phyloP scores from a whole-genome alignment of 2,113 vertebrate genomes.

The Hippocampus zosterae region DNA sequence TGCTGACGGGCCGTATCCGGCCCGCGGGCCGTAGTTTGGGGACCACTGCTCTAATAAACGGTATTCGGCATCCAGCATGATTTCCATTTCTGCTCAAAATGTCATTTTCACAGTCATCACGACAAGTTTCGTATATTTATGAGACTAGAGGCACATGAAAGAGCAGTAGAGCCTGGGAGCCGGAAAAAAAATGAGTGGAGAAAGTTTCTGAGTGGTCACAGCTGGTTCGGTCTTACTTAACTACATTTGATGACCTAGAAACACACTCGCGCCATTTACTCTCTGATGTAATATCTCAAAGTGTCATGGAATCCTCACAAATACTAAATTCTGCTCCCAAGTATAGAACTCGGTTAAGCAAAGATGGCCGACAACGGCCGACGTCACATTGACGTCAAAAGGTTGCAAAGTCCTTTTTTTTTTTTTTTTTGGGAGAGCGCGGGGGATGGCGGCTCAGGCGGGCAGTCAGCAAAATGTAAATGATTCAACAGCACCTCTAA shows the following conservation, averaged over 20 bases:
- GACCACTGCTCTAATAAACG: no score
- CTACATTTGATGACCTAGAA: conserved; percentile 45
- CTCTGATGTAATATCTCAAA: not conserved
- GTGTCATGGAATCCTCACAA: not conserved
- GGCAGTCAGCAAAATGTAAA: conserved; percentile 51
- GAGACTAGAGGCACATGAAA: conserved; percentile 15
- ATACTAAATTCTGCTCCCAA: not conserved
- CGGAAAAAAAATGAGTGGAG: conserved; percentile 20
- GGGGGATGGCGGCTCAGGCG: not conserved
- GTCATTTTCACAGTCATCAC: not conserved
- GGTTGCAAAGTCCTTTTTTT: not conserved
- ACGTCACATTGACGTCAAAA: conserved; percentile 28
- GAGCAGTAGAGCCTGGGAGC: conserved; percentile 40
- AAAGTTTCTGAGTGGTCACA: conserved; percentile 32
- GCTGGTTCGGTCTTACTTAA: conserved; percentile 40
- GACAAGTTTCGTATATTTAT: not conserved
- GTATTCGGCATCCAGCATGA: not conserved
- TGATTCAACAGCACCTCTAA: conserved; percentile 67
- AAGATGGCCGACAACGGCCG: conserved; percentile 14
- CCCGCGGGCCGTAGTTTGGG: no score
- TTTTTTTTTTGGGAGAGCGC: not conserved
- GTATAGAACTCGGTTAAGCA: not conserved
- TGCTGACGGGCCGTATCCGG: no score
- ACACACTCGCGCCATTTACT: not conserved
- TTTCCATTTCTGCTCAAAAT: not conserved